Percentiles rank a stretch among this genome's conserved stretches.
These are phyloP conservation scores for Bufo gargarizans DNA, from an alignment of 2,113 vertebrate species.

Conservation along the genomic window DNA sequence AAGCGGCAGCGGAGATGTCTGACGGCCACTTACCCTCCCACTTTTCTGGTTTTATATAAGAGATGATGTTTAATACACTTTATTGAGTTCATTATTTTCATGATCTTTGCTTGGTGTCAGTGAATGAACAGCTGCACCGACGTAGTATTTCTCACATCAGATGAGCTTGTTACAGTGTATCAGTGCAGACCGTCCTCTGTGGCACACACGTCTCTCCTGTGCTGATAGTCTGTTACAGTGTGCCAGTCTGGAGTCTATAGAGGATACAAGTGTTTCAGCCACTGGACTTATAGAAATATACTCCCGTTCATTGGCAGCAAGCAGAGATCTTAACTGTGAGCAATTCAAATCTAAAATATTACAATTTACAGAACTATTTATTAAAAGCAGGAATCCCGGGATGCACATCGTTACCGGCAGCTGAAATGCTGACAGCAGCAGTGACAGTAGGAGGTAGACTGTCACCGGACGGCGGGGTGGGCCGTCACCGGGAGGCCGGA, in stretches of 20 bases:
- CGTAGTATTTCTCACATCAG: neutral
- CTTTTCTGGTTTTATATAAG: no score
- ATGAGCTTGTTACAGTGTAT: neutral
- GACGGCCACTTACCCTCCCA: no score
- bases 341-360: neutral
- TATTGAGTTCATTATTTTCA: neutral
- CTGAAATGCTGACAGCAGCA: no score
- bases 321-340: neutral
- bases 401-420: no score
- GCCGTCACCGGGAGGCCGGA: no score
- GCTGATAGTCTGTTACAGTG: neutral
- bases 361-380: neutral
- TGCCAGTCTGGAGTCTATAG: neutral
- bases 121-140: neutral
- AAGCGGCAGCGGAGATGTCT: no score
- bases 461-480: no score
- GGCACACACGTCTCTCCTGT: no score
- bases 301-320: neutral
- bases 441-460: no score
- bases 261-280: no score
- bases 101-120: neutral
- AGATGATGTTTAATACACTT: no score
- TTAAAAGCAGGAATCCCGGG: neutral
- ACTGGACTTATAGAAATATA: neutral
- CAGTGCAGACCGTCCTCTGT: no score